A percentile compares a stretch with the other conserved stretches of the same genome.
Conservation (phyloP, 1,140 invertebrate species). For the Cyclargus thomasi region DNA sequence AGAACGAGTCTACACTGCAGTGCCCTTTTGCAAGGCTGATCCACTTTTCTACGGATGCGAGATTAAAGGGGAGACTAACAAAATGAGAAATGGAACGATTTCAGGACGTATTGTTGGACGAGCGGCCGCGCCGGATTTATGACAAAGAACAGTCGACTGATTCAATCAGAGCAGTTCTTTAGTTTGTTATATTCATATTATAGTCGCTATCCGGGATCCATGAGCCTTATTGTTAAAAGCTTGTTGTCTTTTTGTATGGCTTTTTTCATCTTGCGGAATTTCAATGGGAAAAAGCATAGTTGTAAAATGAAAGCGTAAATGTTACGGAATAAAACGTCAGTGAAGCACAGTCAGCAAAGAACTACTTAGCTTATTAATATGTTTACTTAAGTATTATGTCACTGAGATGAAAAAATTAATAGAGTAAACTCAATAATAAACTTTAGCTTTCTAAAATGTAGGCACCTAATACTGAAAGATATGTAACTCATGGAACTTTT, state of each 20-base stretch:
- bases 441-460: no score
- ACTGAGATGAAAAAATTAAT: neutral
- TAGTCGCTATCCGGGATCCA: conserved; percentile 48
- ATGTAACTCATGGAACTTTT: no score
- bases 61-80: conserved; percentile 74
- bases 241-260: conserved; percentile 52
- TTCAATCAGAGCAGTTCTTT: conserved; percentile 71
- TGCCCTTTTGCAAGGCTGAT: conserved; percentile 70
- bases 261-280: conserved; percentile 35
- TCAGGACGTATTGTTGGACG: conserved; percentile 70
- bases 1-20: conserved; percentile 62
- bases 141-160: conserved; percentile 73
- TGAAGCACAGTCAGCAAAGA: conserved; percentile 16
- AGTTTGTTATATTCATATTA: conserved; percentile 72
- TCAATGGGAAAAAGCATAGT: conserved; percentile 22
- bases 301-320: conserved; percentile 23
- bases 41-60: conserved; percentile 73
- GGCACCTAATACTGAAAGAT: no score
- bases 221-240: conserved; percentile 58
- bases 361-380: conserved; percentile 21
- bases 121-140: conserved; percentile 71
- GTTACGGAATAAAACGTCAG: conserved; percentile 18
- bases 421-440: no score
- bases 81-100: conserved; percentile 75
- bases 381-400: neutral